These are phyloP conservation scores for Rutpela maculata DNA, from an alignment of 2,888 invertebrate species.

Conservation along the genomic window DNA sequence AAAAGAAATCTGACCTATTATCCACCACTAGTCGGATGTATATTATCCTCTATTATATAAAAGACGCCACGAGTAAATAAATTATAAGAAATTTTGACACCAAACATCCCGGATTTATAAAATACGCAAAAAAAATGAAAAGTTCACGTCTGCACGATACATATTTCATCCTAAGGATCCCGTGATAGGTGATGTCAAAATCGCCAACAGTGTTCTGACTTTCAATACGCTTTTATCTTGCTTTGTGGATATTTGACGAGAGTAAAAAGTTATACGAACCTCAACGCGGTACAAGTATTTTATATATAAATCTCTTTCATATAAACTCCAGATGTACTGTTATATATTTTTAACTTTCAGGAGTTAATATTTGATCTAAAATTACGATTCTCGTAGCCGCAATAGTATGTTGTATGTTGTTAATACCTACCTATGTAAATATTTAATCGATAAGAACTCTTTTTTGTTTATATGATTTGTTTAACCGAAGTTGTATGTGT, in stretches of 20 bases:
- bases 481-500: too few relatives aligned
- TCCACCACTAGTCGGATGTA: background rate
- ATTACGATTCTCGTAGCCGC: background rate
- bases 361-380: background rate
- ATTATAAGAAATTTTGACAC: conserved; percentile 23
- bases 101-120: background rate
- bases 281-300: conserved; percentile 2
- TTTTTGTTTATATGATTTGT: too few relatives aligned
- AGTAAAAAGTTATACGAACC: conserved; percentile 8
- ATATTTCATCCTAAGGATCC: conserved; percentile 33
- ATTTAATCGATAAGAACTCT: too few relatives aligned
- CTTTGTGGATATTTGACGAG: conserved; percentile 21
- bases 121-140: background rate
- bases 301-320: conserved; percentile 10
- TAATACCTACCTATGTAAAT: too few relatives aligned
- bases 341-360: background rate
- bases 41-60: background rate
- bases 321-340: background rate
- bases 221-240: conserved; percentile 24
- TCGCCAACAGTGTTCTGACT: conserved; percentile 1
- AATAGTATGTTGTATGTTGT: too few relatives aligned
- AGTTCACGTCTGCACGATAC: background rate
- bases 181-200: conserved; percentile 28
- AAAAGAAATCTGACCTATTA: background rate
- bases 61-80: background rate